Conservation (phyloP, 2,888 invertebrate species). For the Eupithecia subumbrata region DNA sequence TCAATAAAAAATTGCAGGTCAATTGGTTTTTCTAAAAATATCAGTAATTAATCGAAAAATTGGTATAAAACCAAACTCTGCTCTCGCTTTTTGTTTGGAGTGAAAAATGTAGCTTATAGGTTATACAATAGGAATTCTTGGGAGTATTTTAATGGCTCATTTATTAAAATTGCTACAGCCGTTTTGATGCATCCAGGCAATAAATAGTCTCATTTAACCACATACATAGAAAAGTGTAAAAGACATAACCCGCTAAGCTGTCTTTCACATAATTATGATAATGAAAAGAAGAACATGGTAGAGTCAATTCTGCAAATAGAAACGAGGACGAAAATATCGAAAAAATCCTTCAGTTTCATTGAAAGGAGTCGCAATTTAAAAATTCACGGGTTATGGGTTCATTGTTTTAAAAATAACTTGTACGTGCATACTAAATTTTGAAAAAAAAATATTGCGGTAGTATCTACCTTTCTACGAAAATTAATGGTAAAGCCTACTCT, state of each 20-base stretch:
- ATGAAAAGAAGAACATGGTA: neutral
- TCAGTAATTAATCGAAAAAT: neutral
- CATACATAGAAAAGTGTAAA: neutral
- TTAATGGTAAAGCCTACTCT: neutral
- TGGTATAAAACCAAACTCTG: neutral
- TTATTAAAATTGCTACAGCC: neutral
- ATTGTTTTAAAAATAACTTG: neutral
- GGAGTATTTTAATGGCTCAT: neutral
- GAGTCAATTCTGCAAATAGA: neutral
- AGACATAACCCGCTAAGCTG: neutral
- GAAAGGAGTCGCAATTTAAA: neutral
- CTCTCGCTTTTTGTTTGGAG: neutral
- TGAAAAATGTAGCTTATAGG: too few relatives aligned
- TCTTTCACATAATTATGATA: neutral
- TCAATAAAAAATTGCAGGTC: neutral
- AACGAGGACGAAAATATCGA: neutral
- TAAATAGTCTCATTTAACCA: neutral
- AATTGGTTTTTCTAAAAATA: neutral
- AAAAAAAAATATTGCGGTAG: neutral
- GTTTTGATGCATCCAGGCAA: neutral
- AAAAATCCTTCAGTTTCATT: neutral
- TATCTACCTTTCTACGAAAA: neutral
- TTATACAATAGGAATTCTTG: neutral
- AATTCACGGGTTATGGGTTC: neutral
- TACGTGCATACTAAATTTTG: neutral